Base-by-base conservation (phyloP, 2,797 vertebrate species). In the Thunnus albacares region DNA sequence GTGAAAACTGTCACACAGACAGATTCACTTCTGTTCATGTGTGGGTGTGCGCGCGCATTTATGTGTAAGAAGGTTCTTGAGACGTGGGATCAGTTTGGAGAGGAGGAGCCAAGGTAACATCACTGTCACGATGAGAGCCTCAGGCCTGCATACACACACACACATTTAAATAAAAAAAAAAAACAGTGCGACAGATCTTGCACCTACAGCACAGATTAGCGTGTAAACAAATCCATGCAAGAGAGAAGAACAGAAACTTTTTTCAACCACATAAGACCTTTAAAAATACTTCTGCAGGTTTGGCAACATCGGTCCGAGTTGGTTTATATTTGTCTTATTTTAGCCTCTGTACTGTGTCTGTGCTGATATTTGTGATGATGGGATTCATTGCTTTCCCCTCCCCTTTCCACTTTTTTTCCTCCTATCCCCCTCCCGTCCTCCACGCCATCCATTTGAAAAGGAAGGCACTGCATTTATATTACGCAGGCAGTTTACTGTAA, bases 401-500 rank as follows among this genome's bases (percentile, higher is more conserved):
- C 72, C 38, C 45, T 41, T 28, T 47, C 71, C 70, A 18, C 35
- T 78, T 68, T 71, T 60, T 61, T 47, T 33, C 8, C 74, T 80
- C 28, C 51, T 5, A 47, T 73, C 67, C 71, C 84, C 84, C 90
- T 89, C 81, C 87, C 89, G 76, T 93, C 91, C 85, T 82, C 87
- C 84, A 89, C 82, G 11, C 77, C 88, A 93, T 94, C 90, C 83
- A 86, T 94, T 89, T 92, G 78, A 86, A 92, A 87, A 91, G 81
- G 85, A 90, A 90, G 86, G 85, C 88, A 85, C 81, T 82, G 79
- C 93, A 93, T 94, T 95, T 94, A 95, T 95, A 95, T 95, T 86
- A 94, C 84, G 66, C 85, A 71, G 86, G 88, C 92, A 92, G 92
- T 95, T 95, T 95, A 92, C 92, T 90, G 90, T 92, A 94, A 95